Evolutionary conservation across 2,113 vertebrate species (phyloP).

Genomic region (Leucosticte australis): DNA sequence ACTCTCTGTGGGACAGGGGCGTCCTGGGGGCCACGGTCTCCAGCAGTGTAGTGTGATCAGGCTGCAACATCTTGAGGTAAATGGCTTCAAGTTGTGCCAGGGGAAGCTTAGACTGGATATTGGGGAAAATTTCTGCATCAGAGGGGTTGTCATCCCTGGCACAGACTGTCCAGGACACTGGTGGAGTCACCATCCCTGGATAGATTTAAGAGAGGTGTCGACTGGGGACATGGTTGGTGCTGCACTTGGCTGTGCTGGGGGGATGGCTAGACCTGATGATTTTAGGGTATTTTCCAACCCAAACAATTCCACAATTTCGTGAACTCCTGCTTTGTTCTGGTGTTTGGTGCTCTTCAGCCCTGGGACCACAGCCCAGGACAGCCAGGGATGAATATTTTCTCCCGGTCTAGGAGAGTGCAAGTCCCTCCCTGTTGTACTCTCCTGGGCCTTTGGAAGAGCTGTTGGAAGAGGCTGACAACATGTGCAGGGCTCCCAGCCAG

Average conservation of each 20-base stretch:
- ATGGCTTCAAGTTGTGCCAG: not conserved
- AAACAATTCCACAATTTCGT: fast-evolving
- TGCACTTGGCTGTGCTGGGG: not conserved
- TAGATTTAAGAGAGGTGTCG: not conserved
- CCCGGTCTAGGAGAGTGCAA: not conserved
- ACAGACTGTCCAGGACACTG: not conserved
- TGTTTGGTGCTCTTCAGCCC: not conserved
- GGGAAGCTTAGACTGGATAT: not conserved
- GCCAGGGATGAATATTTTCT: not conserved
- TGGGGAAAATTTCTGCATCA: not conserved
- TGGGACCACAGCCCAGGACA: not conserved
- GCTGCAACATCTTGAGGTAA: not conserved
- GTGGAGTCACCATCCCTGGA: not conserved
- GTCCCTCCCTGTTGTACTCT: not conserved
- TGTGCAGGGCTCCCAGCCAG: not conserved
- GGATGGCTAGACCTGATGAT: not conserved
- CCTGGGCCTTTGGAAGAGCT: not conserved
- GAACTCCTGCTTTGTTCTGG: not conserved
- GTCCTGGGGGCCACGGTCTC: fast-evolving
- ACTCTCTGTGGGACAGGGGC: not conserved
- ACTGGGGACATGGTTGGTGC: too few species aligned
- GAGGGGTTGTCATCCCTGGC: not conserved
- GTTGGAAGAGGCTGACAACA: not conserved
- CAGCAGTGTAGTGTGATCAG: not conserved
- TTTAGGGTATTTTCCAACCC: not conserved